Evolutionary conservation across 2,797 vertebrate species (phyloP), one percentile per base, ranked within the genome.

Genomic region (Sebastes flavidus): DNA sequence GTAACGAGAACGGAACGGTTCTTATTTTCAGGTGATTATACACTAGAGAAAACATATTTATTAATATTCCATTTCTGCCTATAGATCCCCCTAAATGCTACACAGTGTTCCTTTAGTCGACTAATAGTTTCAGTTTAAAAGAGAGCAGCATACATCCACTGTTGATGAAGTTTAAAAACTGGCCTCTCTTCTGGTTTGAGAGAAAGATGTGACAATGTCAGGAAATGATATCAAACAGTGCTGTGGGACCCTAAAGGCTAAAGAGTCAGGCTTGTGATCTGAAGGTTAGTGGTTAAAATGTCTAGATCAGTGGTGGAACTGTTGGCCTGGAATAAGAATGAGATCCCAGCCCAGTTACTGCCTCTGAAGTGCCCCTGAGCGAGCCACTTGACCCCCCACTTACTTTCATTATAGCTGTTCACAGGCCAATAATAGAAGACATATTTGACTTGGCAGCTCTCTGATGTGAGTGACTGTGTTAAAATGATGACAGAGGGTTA

Each of bases 381-480:
- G 16, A 70, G 52, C 75, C 75, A 78, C 75, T 78, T 75, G 79
- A 75, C 65, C 61, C n/a, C 24, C 72, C 30, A 54, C 58, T 71
- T 49, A 77, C 67, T 59, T 58, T 75, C 68, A 76, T 75, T 77
- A 63, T 8, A 77, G 69, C 58, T 59, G 58, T 3, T 85, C 67
- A 54, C n/a, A 62, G 75, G 56, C 46, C 59, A 67, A 11, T 20
- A 27, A 72, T 29, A 56, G 66, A 69, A 65, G 27, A 59, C 59
- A 6, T 56, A 29, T 65, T 72, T 65, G n/a, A 65, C 72, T 58
- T 69, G 54, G 67, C 54, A 38, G 63, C 59, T 74, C 68, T 38
- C 55, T 60, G 24, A 46, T 70, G 27, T 69, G 63, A 70, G 29
- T 24, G 59, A 69, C 42, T 27, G 69, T 56, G 62, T 63, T 70